Percentiles rank a stretch among this genome's conserved stretches.
Evolutionary conservation across 2,888 invertebrate species (phyloP).

Genomic region (Stenoptilia bipunctidactyla): DNA sequence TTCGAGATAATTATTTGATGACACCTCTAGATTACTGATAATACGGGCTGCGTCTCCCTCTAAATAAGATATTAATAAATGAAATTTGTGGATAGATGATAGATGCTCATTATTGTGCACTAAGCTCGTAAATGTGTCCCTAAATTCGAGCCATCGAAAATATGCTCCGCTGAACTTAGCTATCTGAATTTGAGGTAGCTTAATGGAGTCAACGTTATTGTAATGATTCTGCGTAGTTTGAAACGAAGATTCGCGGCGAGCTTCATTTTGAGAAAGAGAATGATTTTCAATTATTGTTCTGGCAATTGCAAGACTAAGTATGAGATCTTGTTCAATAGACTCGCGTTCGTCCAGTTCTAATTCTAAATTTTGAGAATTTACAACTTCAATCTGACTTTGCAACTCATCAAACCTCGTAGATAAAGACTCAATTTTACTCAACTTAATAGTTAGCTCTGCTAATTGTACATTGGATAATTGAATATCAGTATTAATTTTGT

Average conservation of each 20-base stretch:
- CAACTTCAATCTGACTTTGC: constrained; percentile 9
- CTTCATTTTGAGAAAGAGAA: constrained; percentile 1
- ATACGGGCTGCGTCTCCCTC: constrained; percentile 13
- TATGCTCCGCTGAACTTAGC: constrained; percentile 11
- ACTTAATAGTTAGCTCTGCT: constrained; percentile 7
- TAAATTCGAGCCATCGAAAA: constrained; percentile 14
- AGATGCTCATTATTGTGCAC: constrained; percentile 11
- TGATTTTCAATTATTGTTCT: constrained; percentile 2
- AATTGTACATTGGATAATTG: constrained; percentile 5
- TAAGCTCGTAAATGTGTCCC: constrained; percentile 11
- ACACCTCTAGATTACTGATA: constrained; percentile 13
- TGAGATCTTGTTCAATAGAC: constrained; percentile 6
- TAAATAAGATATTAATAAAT: constrained; percentile 12
- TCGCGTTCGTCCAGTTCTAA: constrained; percentile 7
- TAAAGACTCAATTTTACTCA: constrained; percentile 7
- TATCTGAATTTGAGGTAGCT: constrained; percentile 12
- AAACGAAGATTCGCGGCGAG: constrained; percentile 3
- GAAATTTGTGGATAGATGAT: constrained; percentile 12
- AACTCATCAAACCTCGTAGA: constrained; percentile 8
- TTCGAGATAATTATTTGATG: constrained; percentile 9
- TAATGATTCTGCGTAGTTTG: constrained; percentile 3
- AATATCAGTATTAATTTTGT: background rate
- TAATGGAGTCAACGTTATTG: constrained; percentile 3
- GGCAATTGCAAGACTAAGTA: constrained; percentile 3
- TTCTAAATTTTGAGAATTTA: constrained; percentile 5